Evolutionary conservation across 2,888 invertebrate genomes (phyloP), one percentile per base, ranked within the genome.

Genomic region (Chrysopilus asiliformis): DNA sequence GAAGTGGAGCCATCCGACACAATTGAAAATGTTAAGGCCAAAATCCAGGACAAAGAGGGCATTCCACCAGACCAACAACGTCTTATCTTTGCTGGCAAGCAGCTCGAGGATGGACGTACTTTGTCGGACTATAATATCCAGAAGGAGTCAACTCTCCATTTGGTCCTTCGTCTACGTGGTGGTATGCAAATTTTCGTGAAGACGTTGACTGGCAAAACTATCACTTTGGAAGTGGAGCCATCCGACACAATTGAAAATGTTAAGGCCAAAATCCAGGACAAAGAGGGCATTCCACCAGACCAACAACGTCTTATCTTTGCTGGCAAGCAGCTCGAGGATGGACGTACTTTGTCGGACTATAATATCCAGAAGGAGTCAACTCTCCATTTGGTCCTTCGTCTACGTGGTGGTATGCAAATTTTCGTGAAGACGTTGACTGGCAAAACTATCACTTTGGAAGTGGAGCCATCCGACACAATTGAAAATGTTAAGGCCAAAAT

Each of bases 181-280:
- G 39, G 39, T 30, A 39, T 39, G 39, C 39, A 39, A 26, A 39
- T 39, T 17, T 39, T 39, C 19, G 39, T 39, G 4, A 39, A 39
- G 12, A 39, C 39, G 2, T 31, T 38, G 27, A 38, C 38, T 9
- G 38, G 38, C 3, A 38, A 38, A 25, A 38, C 38, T 4, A 38
- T 38, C 14, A 38, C 38, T 5, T 28, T 38, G 16, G 38, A 38
- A 18, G 38, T 38, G 13, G 38, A 38, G 13, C 29, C 38, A 9
- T 38, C 38, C 12, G 38, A 38, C 10, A 38, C 38, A 7, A 38
- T 38, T 18, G 38, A 38, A 30, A 38, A 38, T 14, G 38, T 38
- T 4, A 38, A 38, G 22, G 38, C 38, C 18, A 38, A 38, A 18
- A 38, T 38, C 14, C 38, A 38, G 18, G 38, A 38, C 15, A 38